A percentile compares a stretch with the other conserved stretches of the same genome.
These are phyloP conservation scores for Pachymerium ferrugineum DNA, from an alignment of 2,888 invertebrate species.

Conservation along the genomic window DNA sequence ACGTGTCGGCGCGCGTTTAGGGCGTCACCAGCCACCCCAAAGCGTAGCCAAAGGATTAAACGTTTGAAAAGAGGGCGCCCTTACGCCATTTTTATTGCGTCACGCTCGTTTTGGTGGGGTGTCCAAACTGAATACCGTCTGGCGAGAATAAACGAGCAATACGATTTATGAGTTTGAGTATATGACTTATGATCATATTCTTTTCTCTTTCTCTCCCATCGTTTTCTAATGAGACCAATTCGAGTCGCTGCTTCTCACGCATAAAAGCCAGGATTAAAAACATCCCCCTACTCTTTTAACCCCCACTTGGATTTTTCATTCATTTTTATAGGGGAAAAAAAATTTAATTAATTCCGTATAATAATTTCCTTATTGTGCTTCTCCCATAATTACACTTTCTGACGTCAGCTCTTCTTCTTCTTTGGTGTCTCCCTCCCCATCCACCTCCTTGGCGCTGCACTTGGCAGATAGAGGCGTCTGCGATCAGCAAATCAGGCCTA, in stretches of 20 bases:
- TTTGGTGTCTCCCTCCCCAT: not conserved
- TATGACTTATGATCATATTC: not conserved
- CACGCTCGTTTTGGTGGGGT: conserved; percentile 9
- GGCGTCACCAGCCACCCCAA: conserved; percentile 13
- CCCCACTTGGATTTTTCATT: not conserved
- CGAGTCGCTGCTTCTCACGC: conserved; percentile 8
- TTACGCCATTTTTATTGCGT: conserved; percentile 13
- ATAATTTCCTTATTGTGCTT: not conserved
- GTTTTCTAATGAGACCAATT: conserved; percentile 2
- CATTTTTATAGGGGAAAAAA: not conserved
- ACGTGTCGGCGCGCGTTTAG: not conserved
- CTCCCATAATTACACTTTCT: conserved; percentile 3
- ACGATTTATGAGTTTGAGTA: not conserved
- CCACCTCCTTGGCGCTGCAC: not conserved
- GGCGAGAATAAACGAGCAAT: not conserved
- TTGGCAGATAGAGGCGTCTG: conserved; percentile 13
- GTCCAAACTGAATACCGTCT: conserved; percentile 3
- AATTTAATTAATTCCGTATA: conserved; percentile 1
- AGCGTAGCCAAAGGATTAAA: conserved; percentile 3
- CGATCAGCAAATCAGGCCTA: conserved; percentile 13
- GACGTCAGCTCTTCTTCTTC: conserved; percentile 13
- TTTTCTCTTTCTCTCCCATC: not conserved
- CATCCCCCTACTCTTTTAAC: not conserved
- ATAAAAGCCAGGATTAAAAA: conserved; percentile 2
- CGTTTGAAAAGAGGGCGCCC: conserved; percentile 9